Evolutionary conservation across 2,888 invertebrate species (phyloP), one percentile per base, ranked within the genome.

Genomic region (Drosophila maculinotata): DNA sequence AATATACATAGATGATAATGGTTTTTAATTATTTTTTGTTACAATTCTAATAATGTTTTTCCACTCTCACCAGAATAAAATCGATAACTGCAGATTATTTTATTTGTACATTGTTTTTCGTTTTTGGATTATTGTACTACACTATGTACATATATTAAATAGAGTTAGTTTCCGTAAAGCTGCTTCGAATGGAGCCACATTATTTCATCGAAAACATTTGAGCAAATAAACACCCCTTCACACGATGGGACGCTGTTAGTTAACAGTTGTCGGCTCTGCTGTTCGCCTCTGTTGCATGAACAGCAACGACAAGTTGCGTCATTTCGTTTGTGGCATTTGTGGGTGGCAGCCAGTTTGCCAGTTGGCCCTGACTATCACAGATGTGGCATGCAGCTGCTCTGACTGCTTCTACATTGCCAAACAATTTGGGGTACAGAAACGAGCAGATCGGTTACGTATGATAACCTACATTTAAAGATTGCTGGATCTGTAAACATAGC

Each of bases 261-360:
- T 44, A 44, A 59, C 47, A 60, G 45, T 10, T 25, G 25, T 30
- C 30, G 23, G 15, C 25, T 25, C 45, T 38, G 30, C 30, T 59
- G 36, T 58, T 36, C 7, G 36, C 4, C 7, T 30, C 59, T 44
- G 58, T 59, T 59, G 45, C 60, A 59, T 20, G 15, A 5, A n/a
- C 33, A 35, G n/a, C 28, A 30, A n/a, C 41, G 41, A 57, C 28
- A 57, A 23, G 35, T 30, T 59, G 28, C 35, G 33, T 23, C 30
- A 38, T 7, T 20, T 8, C 10, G 36, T 17, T 14, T 7, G 6
- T 30, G 6, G 38, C 31, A 10, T 1, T 5, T 25, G n/a, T n/a
- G 6, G 15, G 15, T 20, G 14, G 10, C 35, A 35, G 12, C 10
- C 20, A 35, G 33, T 35, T 41, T n/a, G 17, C 3, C 42, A 36